Base-by-base conservation (phyloP, 2,888 invertebrate genomes). In the Luffia ferchaultella region DNA sequence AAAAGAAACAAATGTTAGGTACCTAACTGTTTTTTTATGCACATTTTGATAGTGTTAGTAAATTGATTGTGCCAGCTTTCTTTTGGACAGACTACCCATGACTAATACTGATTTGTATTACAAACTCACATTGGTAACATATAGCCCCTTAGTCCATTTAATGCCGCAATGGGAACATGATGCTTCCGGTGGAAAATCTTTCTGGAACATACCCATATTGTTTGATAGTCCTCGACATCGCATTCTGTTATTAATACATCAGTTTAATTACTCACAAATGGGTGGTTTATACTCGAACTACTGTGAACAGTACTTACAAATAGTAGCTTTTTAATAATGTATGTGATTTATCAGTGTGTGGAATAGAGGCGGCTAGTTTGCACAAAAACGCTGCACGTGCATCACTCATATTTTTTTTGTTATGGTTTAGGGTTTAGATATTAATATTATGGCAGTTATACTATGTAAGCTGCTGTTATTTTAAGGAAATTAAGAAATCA, bases 121-220 rank as follows among this genome's bases (percentile, higher is more conserved):
- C n/a, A n/a, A n/a, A n/a, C 58, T 59, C 65, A 80, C 80, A 57
- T 67, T 71, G 5, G 62, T 58, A 42, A 62, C 55, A 52, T 43
- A 52, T 17, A 67, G 64, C 30, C 62, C 58, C 42, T 58, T 67
- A 12, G 54, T 64, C 78, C 78, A 79, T 54, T 77, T 74, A 48
- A 71, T 56, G 51, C 70, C 74, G 55, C 82, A 83, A 45, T 61
- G 62, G 5, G 70, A 62, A 56, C 83, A 83, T 58, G 77, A 66
- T 15, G 59, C 57, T 57, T 66, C 60, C 0, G 60, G 45, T 2
- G 77, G 75, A 60, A 80, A 80, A 40, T 71, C 63, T 54, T 73
- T 74, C 2, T 65, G 61, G 2, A 78, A 78, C 42, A 80, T 64
- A 16, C 70, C 70, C 55, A 61, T 65, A 1, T 70, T 70, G 55